These are phyloP conservation scores for Creontiades dilutus DNA, from an alignment of 2,888 invertebrate species.

Conservation along the genomic window DNA sequence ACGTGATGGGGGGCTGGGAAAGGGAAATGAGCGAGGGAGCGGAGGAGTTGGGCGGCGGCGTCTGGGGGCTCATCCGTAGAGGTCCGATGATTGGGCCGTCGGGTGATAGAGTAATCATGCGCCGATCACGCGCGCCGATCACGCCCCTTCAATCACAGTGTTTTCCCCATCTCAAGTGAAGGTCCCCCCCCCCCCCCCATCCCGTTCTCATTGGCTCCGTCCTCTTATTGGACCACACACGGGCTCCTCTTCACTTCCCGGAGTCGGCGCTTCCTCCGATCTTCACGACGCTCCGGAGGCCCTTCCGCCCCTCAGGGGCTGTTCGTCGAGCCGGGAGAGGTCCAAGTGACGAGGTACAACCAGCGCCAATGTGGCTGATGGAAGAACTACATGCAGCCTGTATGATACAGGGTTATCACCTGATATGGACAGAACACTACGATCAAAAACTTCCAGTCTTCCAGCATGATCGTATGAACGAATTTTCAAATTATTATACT, in stretches of 20 bases:
- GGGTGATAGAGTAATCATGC: slow-evolving; percentile 72
- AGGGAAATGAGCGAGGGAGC: background rate
- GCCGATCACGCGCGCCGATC: slow-evolving; percentile 69
- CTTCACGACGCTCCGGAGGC: too few relatives aligned
- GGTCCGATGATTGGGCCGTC: slow-evolving; percentile 51
- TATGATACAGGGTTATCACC: too few relatives aligned
- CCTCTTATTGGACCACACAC: slow-evolving; percentile 70
- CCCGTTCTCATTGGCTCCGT: background rate
- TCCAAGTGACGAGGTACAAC: too few relatives aligned
- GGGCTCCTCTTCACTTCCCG: background rate
- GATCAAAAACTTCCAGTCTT: too few relatives aligned
- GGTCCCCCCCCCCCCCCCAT: slow-evolving; percentile 9
- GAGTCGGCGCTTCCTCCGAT: background rate
- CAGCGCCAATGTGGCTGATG: too few relatives aligned
- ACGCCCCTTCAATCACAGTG: slow-evolving; percentile 70
- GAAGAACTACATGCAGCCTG: too few relatives aligned
- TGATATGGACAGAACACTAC: too few relatives aligned
- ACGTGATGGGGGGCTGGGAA: too few relatives aligned
- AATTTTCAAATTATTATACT: too few relatives aligned
- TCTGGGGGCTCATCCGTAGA: slow-evolving; percentile 38
- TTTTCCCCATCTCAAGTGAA: slow-evolving; percentile 18
- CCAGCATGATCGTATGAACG: too few relatives aligned
- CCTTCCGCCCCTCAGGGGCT: too few relatives aligned
- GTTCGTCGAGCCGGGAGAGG: too few relatives aligned
- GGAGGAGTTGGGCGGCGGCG: background rate